phyloP scores from a whole-genome alignment of 2,797 vertebrate genomes.

The Meda fulgida region DNA sequence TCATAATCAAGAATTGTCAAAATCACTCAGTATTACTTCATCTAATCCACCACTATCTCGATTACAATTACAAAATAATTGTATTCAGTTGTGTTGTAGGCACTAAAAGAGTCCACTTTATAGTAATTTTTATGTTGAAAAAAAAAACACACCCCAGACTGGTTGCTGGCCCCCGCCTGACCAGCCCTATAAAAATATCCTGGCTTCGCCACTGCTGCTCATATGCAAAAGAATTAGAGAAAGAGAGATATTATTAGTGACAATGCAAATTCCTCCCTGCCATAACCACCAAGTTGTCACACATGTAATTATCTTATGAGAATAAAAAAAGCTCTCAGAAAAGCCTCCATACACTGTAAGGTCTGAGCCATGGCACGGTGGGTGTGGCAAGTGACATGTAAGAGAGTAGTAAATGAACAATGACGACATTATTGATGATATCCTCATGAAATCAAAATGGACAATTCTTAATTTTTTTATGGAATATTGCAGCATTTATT shows the following conservation, averaged over 20 bases:
- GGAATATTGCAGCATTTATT: no score
- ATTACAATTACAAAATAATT: not conserved
- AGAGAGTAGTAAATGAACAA: no score
- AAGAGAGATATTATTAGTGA: not conserved
- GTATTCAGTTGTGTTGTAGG: not conserved
- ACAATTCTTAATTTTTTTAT: no score
- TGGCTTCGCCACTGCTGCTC: not conserved
- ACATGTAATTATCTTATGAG: constrained; percentile 16
- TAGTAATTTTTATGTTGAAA: not conserved
- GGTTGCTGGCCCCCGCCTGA: not conserved
- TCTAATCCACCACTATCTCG: not conserved
- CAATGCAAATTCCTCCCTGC: constrained; percentile 6
- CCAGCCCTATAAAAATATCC: not conserved
- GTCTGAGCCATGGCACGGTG: no score
- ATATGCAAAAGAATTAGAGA: not conserved
- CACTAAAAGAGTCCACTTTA: not conserved
- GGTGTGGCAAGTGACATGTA: no score
- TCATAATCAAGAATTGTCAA: not conserved
- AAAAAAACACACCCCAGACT: not conserved
- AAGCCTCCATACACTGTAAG: no score
- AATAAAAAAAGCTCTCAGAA: not conserved
- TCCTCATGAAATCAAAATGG: no score
- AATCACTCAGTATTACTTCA: not conserved
- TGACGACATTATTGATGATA: no score
- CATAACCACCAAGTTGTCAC: not conserved